phyloP scores from a whole-genome alignment of 2,888 invertebrate genomes.

The Drosophila cracens region DNA sequence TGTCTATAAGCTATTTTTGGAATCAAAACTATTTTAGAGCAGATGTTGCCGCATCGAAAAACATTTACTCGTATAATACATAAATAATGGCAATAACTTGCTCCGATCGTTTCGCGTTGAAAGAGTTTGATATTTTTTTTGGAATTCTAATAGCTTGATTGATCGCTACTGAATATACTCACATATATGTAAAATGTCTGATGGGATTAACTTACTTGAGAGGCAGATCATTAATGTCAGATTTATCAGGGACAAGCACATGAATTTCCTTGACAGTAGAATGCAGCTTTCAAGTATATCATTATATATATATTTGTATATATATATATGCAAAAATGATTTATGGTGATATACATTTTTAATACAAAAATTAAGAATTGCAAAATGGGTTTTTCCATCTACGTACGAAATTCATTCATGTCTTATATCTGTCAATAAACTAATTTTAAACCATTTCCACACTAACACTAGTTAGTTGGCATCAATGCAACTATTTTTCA shows the following conservation, averaged over 20 bases:
- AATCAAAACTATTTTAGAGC: constrained; percentile 71
- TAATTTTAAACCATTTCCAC: neutral
- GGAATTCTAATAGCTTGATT: neutral
- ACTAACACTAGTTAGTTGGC: neutral
- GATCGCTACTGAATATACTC: constrained; percentile 3
- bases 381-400: neutral
- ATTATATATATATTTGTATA: neutral
- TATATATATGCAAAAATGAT: neutral
- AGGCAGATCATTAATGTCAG: constrained; percentile 6
- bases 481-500: neutral
- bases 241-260: neutral
- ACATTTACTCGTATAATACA: constrained; percentile 6
- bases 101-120: constrained; percentile 6
- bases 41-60: constrained; percentile 47
- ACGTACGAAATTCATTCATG: neutral
- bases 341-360: neutral
- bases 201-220: constrained; percentile 9
- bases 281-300: neutral
- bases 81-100: constrained; percentile 40
- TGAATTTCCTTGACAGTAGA: neutral
- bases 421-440: neutral
- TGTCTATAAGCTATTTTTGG: constrained; percentile 66
- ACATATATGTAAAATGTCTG: neutral
- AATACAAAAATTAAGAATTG: neutral
- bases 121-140: neutral